Evolutionary conservation across 2,888 invertebrate species (phyloP).

Genomic region (Timema cristinae): DNA sequence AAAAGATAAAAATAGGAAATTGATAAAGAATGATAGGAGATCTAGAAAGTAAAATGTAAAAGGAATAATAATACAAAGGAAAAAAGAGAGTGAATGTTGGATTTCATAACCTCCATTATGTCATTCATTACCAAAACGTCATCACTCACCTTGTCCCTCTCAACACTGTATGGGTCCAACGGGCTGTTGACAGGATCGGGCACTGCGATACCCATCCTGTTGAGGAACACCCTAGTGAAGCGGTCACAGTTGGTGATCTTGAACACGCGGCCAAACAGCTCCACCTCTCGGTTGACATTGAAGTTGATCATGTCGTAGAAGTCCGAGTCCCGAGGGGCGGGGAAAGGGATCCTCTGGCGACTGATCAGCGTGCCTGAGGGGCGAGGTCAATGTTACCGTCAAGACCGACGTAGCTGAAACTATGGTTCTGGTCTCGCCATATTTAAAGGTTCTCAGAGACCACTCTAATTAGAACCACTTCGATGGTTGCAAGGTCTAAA

Average conservation of each 20-base stretch:
- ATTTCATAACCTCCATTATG: too few relatives aligned
- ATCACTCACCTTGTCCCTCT: constrained; percentile 38
- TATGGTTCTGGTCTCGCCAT: too few relatives aligned
- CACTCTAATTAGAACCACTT: too few relatives aligned
- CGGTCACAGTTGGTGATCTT: constrained; percentile 81
- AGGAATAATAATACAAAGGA: not conserved
- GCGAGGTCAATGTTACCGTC: too few relatives aligned
- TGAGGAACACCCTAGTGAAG: constrained; percentile 80
- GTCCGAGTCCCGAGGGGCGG: constrained; percentile 65
- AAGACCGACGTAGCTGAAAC: too few relatives aligned
- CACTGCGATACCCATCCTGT: constrained; percentile 78
- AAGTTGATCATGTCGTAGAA: constrained; percentile 83
- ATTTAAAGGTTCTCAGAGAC: too few relatives aligned
- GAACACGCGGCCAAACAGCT: constrained; percentile 75
- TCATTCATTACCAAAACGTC: constrained; percentile 26
- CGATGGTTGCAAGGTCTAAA: too few relatives aligned
- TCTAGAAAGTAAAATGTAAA: not conserved
- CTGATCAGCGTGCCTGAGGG: constrained; percentile 68
- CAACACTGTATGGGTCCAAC: constrained; percentile 43
- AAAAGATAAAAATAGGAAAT: too few relatives aligned
- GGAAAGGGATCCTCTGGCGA: constrained; percentile 76
- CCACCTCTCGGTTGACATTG: constrained; percentile 76
- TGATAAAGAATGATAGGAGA: too few relatives aligned
- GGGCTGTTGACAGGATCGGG: constrained; percentile 62
- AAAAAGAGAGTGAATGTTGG: not conserved